These are phyloP conservation scores for Neoascia interrupta DNA, from an alignment of 2,888 invertebrate species.

Conservation along the genomic window DNA sequence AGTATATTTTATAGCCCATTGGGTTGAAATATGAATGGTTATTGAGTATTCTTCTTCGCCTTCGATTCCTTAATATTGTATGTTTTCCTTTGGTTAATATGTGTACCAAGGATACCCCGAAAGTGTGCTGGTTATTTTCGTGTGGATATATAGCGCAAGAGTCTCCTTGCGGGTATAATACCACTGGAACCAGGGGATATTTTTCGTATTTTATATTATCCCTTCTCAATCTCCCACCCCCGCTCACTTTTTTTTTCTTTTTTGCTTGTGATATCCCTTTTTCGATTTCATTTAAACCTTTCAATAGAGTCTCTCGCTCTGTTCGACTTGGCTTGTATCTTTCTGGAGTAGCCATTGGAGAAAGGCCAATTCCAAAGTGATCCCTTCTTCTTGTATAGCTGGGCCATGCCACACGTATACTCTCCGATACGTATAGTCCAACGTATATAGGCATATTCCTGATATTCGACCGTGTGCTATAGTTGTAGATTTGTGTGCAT, in stretches of 20 bases:
- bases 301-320: slow-evolving; percentile 55
- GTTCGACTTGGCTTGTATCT: slow-evolving; percentile 50
- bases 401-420: slow-evolving; percentile 37
- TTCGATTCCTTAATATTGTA: slow-evolving; percentile 69
- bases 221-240: slow-evolving; percentile 49
- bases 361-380: slow-evolving; percentile 68
- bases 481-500: slow-evolving; percentile 16
- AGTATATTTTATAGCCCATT: slow-evolving; percentile 73
- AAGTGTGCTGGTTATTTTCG: slow-evolving; percentile 52
- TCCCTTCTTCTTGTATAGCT: slow-evolving; percentile 44
- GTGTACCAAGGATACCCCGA: slow-evolving; percentile 64
- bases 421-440: background rate
- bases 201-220: slow-evolving; percentile 68
- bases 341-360: slow-evolving; percentile 69
- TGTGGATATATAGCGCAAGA: slow-evolving; percentile 7
- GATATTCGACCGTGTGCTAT: slow-evolving; percentile 61
- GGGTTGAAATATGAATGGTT: slow-evolving; percentile 72
- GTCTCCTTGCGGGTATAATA: slow-evolving; percentile 48
- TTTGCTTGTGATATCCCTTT: slow-evolving; percentile 64
- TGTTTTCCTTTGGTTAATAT: slow-evolving; percentile 67
- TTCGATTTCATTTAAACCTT: slow-evolving; percentile 70
- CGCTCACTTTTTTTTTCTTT: background rate
- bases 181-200: slow-evolving; percentile 70
- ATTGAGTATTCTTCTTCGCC: slow-evolving; percentile 69
- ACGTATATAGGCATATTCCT: slow-evolving; percentile 55